Evolutionary conservation across 1,140 invertebrate species (phyloP).

Genomic region (Drosophila carrolli): DNA sequence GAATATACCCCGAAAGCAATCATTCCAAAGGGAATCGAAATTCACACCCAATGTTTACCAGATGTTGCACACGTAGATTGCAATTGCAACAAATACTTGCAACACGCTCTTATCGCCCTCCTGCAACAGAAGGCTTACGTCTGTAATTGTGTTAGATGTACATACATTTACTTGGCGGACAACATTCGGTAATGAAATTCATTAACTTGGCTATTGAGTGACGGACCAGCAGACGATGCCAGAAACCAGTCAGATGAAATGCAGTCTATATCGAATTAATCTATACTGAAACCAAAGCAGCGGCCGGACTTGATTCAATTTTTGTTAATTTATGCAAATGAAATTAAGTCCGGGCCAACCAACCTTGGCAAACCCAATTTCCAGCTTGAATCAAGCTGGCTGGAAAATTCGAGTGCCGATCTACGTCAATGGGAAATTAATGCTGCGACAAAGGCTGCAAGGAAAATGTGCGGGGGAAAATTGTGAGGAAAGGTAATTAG

Average conservation of each 20-base stretch:
- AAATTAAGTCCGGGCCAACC: constrained; percentile 53
- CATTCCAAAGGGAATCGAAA: neutral
- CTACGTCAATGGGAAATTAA: constrained; percentile 32
- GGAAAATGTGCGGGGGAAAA: neutral
- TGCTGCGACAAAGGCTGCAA: constrained; percentile 23
- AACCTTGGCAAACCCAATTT: constrained; percentile 50
- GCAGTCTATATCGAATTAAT: constrained; percentile 35
- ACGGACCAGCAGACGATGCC: constrained; percentile 2
- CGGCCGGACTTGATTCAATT: constrained; percentile 41
- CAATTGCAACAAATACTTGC: constrained; percentile 10
- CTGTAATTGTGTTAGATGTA: constrained; percentile 33
- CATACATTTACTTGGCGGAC: constrained; percentile 13
- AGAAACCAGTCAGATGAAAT: constrained; percentile 14
- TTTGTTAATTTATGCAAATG: constrained; percentile 63
- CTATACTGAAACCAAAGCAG: constrained; percentile 18
- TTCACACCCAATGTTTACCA: constrained; percentile 14
- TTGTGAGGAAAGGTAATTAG: constrained; percentile 39
- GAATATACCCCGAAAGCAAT: neutral
- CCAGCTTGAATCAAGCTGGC: constrained; percentile 23
- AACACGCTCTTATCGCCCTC: constrained; percentile 9
- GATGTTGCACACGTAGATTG: constrained; percentile 16
- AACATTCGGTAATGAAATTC: constrained; percentile 44
- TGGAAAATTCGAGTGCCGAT: constrained; percentile 56
- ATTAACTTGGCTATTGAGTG: constrained; percentile 36
- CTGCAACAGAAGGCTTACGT: neutral